Evolutionary conservation across 2,113 vertebrate genomes (phyloP).

Genomic region (Neomonachus schauinslandi): DNA sequence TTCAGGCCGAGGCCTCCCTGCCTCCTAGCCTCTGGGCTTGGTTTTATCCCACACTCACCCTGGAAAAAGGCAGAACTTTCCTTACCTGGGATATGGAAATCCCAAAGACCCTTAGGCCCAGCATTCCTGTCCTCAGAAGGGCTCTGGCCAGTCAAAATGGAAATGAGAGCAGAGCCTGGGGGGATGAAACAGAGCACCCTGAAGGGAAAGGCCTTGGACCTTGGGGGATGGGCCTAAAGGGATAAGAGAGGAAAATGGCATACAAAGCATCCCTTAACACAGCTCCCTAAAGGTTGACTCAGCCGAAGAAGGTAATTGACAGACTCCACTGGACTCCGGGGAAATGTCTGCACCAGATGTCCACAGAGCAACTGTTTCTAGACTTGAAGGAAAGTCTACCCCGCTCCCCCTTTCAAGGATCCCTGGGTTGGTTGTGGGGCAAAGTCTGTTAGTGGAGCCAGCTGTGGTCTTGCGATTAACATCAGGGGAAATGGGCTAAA

Average conservation of each 20-base stretch:
- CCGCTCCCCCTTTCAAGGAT: not conserved
- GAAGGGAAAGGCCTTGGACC: not conserved
- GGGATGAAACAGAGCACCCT: no score
- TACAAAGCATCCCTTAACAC: not conserved
- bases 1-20: not conserved
- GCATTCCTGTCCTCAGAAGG: not conserved
- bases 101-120: not conserved
- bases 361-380: not conserved
- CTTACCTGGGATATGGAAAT: not conserved
- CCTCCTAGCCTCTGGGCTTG: not conserved
- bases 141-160: not conserved
- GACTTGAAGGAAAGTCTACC: not conserved
- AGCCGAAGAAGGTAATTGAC: not conserved
- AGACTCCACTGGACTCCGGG: not conserved
- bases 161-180: not conserved
- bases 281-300: not conserved
- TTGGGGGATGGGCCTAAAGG: not conserved
- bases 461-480: not conserved
- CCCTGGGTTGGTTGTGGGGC: fast-evolving
- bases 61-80: not conserved
- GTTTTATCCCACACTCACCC: not conserved
- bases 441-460: not conserved
- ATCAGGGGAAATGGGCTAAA: not conserved
- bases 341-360: not conserved
- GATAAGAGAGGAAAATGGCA: not conserved